These are phyloP conservation scores for Picathartes gymnocephalus DNA, from an alignment of 2,113 vertebrate genomes.

Conservation along the genomic window DNA sequence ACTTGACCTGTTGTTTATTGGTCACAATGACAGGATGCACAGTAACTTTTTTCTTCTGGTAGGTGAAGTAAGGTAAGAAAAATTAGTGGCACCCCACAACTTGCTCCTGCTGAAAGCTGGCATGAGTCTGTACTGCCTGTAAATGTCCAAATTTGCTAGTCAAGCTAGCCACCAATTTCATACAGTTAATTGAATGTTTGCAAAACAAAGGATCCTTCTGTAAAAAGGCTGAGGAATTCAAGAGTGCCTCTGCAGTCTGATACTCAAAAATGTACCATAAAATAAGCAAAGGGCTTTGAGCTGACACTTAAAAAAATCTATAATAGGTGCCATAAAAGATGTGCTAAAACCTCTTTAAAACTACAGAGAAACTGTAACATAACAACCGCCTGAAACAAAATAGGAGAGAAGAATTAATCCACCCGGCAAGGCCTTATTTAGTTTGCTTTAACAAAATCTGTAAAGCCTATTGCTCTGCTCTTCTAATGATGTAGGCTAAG, in stretches of 20 bases:
- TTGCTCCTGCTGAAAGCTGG: not conserved
- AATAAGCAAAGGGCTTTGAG: not conserved
- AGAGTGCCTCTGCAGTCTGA: not conserved
- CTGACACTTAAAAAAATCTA: not conserved
- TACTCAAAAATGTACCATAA: not conserved
- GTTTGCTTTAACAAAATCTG: constrained; percentile 23
- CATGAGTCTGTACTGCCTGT: not conserved
- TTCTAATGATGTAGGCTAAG: constrained; percentile 48
- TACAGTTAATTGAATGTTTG: not conserved
- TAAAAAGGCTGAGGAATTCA: not conserved
- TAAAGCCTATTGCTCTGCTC: constrained; percentile 8
- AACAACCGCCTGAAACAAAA: not conserved
- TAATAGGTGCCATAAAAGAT: not conserved
- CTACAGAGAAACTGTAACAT: not conserved
- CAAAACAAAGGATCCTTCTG: not conserved
- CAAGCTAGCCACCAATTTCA: not conserved
- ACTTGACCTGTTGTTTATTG: not conserved
- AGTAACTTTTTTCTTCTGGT: not conserved
- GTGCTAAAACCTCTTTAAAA: not conserved
- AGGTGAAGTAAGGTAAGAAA: not conserved
- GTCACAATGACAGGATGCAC: not conserved
- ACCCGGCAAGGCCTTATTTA: not conserved
- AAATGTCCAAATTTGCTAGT: not conserved
- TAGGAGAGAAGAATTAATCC: constrained; percentile 16
- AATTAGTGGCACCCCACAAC: not conserved